Evolutionary conservation across 1,140 invertebrate genomes (phyloP), one percentile per base, ranked within the genome.

Genomic region (Anoplophora glabripennis): DNA sequence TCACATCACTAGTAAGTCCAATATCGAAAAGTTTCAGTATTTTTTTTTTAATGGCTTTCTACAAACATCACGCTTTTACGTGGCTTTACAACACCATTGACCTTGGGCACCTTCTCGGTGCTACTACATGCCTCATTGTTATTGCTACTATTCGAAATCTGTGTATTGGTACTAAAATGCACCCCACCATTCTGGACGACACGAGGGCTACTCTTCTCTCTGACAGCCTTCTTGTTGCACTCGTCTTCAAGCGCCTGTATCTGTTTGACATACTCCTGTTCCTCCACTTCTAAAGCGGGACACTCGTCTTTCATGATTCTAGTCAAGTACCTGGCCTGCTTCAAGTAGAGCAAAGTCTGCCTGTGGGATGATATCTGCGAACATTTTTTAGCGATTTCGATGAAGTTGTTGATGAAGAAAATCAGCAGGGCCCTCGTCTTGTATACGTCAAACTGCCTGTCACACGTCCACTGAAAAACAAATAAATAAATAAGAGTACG

Each of bases 331-430:
- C 84, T 80, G 0, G 85, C 83, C 62, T 91, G 88, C 45, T 85
- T 79, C 11, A 90, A 72, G 42, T 61, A 65, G 40, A 62, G 62
- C 15, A 21, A 11, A 11, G 56, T 53, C 15, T 71, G 59, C 40
- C 76, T 73, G 28, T 78, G 73, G 1, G 84, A 79, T 11, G 80
- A 76, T 56, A 85, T 83, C 51, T 80, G 80, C 54, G 83, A 79
- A 63, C 83, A 84, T 14, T 75, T 77, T 46, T 82, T 75, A 1
- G 84, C 84, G 76, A 88, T 86, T 49, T 83, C 76, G 12, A 88
- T 79, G 57, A 89, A 89, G 61, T 87, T 85, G 12, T 80, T 71
- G 35, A 87, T 84, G 59, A 92, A 88, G 51, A 89, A 83, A 58
- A 85, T 80, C 0, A 91, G 71, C 1, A 89, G 40, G 8, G 48